Conservation (phyloP, 1,140 invertebrate genomes). For the Ylistrum balloti region DNA sequence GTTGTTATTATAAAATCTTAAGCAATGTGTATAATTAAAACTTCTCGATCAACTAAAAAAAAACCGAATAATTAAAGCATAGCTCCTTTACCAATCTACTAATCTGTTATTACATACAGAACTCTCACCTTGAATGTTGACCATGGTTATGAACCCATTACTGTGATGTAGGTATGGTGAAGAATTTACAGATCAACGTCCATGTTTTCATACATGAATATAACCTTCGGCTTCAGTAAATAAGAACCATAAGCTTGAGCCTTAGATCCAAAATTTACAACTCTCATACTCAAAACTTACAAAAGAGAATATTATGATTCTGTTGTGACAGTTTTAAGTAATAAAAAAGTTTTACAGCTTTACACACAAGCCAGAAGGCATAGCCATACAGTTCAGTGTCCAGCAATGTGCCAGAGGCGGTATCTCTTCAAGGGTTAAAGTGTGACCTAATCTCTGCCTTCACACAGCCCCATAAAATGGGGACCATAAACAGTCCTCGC, state of each 20-base stretch:
- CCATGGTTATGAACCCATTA: too few species aligned
- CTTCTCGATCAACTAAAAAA: too few species aligned
- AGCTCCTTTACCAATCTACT: too few species aligned
- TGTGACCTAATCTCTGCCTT: conserved; percentile 27
- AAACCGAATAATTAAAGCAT: too few species aligned
- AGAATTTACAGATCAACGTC: neutral
- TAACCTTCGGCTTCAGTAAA: neutral
- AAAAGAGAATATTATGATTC: neutral
- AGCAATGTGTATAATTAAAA: too few species aligned
- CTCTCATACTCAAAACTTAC: conserved; percentile 4
- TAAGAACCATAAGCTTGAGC: neutral
- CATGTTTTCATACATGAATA: neutral
- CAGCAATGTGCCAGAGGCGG: neutral
- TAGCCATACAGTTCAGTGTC: neutral
- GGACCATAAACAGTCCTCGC: neutral
- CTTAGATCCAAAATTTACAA: conserved; percentile 26
- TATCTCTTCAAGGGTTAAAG: neutral
- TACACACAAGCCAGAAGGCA: neutral
- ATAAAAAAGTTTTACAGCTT: conserved; percentile 33
- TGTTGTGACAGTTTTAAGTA: conserved; percentile 3
- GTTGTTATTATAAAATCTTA: too few species aligned
- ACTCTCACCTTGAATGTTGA: too few species aligned
- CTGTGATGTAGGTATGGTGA: neutral
- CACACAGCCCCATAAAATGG: neutral
- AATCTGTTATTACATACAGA: too few species aligned